Conservation (phyloP, 1,140 invertebrate genomes). For the Leptinotarsa texana region DNA sequence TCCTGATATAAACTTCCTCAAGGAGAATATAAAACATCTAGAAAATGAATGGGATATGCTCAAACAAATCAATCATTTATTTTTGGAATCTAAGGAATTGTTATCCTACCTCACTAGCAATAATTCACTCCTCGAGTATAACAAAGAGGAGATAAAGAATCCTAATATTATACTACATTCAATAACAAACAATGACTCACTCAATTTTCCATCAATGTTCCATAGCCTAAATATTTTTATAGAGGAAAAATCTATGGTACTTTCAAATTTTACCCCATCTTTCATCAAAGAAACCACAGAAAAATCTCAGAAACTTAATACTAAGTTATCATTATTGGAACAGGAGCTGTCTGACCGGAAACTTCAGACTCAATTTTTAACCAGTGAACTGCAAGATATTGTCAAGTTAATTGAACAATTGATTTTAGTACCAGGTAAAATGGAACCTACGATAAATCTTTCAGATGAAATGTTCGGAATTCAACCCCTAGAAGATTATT, state of each 20-base stretch:
- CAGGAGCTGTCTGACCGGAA: neutral
- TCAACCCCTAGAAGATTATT: conserved; percentile 45
- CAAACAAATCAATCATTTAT: conserved; percentile 22
- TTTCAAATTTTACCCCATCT: conserved; percentile 3
- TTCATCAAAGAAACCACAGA: conserved; percentile 17
- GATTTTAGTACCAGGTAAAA: neutral
- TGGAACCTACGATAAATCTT: neutral
- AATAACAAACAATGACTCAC: neutral
- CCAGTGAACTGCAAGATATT: neutral
- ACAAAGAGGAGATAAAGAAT: conserved; percentile 14
- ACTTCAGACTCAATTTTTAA: neutral
- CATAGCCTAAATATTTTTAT: conserved; percentile 21
- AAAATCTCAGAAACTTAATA: neutral
- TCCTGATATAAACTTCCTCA: conserved; percentile 14
- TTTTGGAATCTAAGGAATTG: conserved; percentile 26
- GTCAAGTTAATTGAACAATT: neutral
- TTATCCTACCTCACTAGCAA: conserved; percentile 27
- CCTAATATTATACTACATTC: conserved; percentile 8
- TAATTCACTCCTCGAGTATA: conserved; percentile 29
- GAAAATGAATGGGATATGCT: conserved; percentile 30
- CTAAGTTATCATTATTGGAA: neutral
- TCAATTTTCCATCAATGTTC: conserved; percentile 28
- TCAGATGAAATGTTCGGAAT: conserved; percentile 16
- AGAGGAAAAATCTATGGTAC: conserved; percentile 26
- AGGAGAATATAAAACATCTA: conserved; percentile 27